Percentiles rank a stretch among this genome's conserved stretches.
Evolutionary conservation across 2,113 vertebrate species (phyloP).

Genomic region (Sardina pilchardus): DNA sequence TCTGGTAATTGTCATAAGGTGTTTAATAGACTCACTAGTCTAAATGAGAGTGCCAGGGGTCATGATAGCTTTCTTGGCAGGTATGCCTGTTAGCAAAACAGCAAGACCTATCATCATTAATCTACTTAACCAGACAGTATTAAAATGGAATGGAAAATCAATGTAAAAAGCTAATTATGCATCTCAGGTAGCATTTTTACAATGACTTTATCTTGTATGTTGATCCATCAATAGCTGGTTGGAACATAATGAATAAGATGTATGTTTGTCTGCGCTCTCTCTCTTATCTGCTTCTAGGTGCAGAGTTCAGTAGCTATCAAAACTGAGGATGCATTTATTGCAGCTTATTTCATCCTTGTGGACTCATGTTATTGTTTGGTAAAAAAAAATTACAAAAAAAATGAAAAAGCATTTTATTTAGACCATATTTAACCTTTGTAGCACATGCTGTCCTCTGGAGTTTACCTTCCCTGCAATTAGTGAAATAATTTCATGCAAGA

Average conservation of each 20-base stretch:
- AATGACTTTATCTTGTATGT: not conserved
- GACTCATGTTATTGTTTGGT: not conserved
- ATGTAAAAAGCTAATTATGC: not conserved
- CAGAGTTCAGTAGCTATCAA: not conserved
- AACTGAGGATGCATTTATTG: not conserved
- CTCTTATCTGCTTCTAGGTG: not conserved
- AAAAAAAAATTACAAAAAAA: not conserved
- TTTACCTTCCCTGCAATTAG: constrained; percentile 63
- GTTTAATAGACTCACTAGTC: not conserved
- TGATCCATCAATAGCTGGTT: not conserved
- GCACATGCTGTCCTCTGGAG: constrained; percentile 53
- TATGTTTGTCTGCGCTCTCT: not conserved
- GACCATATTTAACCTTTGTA: constrained; percentile 38
- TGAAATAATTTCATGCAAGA: constrained; percentile 72
- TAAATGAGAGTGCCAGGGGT: not conserved
- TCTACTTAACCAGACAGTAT: not conserved
- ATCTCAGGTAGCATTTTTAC: too few species aligned
- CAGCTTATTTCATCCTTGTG: not conserved
- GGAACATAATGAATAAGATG: not conserved
- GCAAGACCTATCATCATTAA: not conserved
- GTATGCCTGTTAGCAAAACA: not conserved
- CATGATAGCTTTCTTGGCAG: not conserved
- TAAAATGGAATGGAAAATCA: not conserved
- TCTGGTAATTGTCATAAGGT: constrained; percentile 8
- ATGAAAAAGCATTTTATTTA: constrained; percentile 13